Percentiles rank a stretch among this genome's conserved stretches.
Conservation (phyloP, 1,140 invertebrate species). For the Dendroctonus valens region DNA sequence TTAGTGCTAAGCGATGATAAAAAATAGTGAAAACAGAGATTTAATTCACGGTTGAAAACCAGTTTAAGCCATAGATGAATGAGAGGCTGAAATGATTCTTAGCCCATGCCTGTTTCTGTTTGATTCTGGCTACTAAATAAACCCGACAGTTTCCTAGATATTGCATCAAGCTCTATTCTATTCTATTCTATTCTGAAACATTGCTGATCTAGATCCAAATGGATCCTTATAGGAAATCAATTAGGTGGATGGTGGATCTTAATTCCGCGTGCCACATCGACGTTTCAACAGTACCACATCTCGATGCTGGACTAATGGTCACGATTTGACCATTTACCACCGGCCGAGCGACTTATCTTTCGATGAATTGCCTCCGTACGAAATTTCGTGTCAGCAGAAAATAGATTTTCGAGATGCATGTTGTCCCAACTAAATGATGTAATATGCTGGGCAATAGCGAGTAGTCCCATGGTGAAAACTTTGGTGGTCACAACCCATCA, state of each 20-base stretch:
- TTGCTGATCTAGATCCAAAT: no score
- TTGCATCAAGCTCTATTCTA: no score
- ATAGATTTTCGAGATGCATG: slow-evolving; percentile 47
- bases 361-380: slow-evolving; percentile 49
- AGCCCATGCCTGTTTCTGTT: no score
- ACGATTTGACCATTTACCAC: slow-evolving; percentile 51
- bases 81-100: no score
- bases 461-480: slow-evolving; percentile 7
- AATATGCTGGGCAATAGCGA: slow-evolving; percentile 8
- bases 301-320: slow-evolving; percentile 43
- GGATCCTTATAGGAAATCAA: slow-evolving; percentile 32
- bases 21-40: no score
- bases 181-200: no score
- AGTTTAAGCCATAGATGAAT: no score
- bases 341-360: slow-evolving; percentile 49
- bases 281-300: background rate
- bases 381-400: slow-evolving; percentile 51
- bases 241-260: slow-evolving; percentile 23
- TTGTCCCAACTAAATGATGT: slow-evolving; percentile 28
- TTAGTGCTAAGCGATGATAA: no score
- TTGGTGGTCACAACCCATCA: slow-evolving; percentile 1
- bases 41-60: no score
- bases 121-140: no score
- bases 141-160: no score
- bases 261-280: slow-evolving; percentile 12